Evolutionary conservation across 2,113 vertebrate species (phyloP).

Genomic region (Amazona vittata): DNA sequence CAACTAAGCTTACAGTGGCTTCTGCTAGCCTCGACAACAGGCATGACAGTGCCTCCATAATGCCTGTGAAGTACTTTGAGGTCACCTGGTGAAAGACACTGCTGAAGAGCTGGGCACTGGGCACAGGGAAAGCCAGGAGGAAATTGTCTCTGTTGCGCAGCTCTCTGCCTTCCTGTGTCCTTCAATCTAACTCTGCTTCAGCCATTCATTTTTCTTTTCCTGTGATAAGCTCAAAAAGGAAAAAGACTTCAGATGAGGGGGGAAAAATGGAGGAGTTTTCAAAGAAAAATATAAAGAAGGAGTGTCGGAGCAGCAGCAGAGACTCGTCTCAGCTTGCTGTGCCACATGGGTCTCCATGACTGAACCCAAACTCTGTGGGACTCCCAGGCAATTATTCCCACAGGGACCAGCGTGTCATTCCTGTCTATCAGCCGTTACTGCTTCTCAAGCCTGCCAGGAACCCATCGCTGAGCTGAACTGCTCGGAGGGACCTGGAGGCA

Average conservation of each 20-base stretch:
- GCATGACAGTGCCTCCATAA: background rate
- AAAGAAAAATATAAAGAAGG: background rate
- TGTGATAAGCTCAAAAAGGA: background rate
- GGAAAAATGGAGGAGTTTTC: background rate
- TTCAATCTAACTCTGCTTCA: background rate
- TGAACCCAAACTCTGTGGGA: background rate
- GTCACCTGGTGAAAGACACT: background rate
- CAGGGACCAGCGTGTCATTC: background rate
- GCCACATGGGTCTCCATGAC: fast-evolving
- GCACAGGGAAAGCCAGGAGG: background rate
- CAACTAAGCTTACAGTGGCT: background rate
- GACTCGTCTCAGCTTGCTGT: background rate
- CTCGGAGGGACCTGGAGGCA: background rate
- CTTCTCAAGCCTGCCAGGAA: background rate
- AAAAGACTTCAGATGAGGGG: background rate
- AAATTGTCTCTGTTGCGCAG: background rate
- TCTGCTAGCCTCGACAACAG: background rate
- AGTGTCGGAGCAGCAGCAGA: background rate
- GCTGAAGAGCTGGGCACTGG: background rate
- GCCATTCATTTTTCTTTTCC: background rate
- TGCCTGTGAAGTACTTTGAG: background rate
- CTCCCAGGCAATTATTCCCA: background rate
- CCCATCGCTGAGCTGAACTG: background rate
- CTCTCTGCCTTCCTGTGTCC: background rate
- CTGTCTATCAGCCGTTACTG: background rate